Evolutionary conservation across 2,888 invertebrate species (phyloP), one percentile per base, ranked within the genome.

Genomic region (Atrina japonica): DNA sequence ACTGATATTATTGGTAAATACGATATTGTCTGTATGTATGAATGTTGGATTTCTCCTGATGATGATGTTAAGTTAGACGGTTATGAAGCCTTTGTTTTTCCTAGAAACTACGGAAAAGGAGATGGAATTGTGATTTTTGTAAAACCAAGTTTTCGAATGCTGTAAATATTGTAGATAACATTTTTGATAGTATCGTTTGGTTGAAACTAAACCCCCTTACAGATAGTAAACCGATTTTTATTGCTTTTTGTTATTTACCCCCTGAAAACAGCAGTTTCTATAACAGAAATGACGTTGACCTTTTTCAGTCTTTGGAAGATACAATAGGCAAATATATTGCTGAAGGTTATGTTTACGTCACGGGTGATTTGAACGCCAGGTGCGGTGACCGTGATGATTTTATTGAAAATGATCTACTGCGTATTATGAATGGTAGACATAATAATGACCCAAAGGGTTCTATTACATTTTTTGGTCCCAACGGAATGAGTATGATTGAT

Each of bases 211-310:
- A 5, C 29, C n/a, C n/a, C n/a, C n/a, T n/a, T n/a, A n/a, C n/a
- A n/a, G n/a, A n/a, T n/a, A n/a, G n/a, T n/a, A n/a, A 2, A 18
- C 1, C 11, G 3, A 25, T 53, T 7, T 27, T 53, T 16, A 14
- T 53, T 53, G 27, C 27, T 7, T 25, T 29, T 11, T 53, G 53
- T 27, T 53, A 53, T n/a, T 5, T 53, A 25, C 53, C 53, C 9
- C 53, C 53, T 25, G 53, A 53, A 29, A 29, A n/a, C 16, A 53
- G 53, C 29, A n/a, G 25, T 53, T 53, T 27, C 29, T 53, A 53
- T 25, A 3, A 7, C 2, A 3, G 29, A 14, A 27, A 29, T 53
- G 53, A 53, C 29, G n/a, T 5, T 14, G 29, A 53, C n/a, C 9
- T 53, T 3, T 53, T 53, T 53, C 53, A 53, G 9, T 7, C 3